A percentile compares a stretch with the other conserved stretches of the same genome.
Evolutionary conservation across 2,113 vertebrate species (phyloP).

Genomic region (Nettapus auritus): DNA sequence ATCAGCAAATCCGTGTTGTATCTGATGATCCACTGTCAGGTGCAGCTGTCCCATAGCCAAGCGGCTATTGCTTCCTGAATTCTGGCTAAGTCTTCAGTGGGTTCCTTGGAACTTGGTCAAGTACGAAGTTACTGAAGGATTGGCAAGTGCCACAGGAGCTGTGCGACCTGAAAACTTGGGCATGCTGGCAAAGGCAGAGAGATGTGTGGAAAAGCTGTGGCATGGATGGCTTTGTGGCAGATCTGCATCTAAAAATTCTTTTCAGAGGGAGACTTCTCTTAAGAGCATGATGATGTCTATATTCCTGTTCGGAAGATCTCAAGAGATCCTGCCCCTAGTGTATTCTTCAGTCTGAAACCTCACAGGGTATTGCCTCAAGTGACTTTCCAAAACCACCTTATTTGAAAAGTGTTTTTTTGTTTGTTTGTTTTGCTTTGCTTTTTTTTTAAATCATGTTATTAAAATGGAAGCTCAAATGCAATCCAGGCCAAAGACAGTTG

Average conservation of each 20-base stretch:
- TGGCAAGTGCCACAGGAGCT: background rate
- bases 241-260: background rate
- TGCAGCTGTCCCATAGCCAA: background rate
- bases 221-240: background rate
- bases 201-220: background rate
- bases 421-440: too few relatives aligned
- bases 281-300: fast-evolving
- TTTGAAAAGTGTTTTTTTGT: background rate
- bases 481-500: background rate
- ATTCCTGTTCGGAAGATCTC: background rate
- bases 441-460: background rate
- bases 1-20: background rate
- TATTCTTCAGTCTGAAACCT: background rate
- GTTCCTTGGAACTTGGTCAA: background rate
- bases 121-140: background rate
- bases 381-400: background rate
- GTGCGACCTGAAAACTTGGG: background rate
- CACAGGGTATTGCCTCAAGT: background rate
- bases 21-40: background rate
- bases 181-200: background rate
- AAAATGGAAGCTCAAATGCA: background rate
- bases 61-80: background rate
- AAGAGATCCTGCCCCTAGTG: background rate
- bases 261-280: background rate
- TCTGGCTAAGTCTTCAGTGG: background rate